Base-by-base conservation (phyloP, 2,797 vertebrate genomes). In the Syndactyla subalaris region DNA sequence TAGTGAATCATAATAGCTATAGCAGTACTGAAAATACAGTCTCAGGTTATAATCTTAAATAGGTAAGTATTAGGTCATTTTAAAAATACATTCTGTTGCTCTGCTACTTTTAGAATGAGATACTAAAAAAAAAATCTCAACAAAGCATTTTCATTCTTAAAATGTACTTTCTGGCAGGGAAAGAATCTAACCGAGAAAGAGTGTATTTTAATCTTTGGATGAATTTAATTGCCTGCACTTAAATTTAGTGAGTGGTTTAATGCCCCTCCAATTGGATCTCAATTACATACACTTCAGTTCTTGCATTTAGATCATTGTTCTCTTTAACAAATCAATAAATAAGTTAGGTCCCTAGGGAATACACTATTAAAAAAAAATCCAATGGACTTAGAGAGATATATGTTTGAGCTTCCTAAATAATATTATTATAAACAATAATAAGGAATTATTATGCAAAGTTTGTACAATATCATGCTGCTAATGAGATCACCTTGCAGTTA, bases 251-350 rank as follows among this genome's bases (percentile, higher is more conserved):
- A 78, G 43, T 68, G 88, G 36, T 70, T 46, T 85, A 94, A 89
- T 77, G 66, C 24, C 54, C 61, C 19, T 84, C 52, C 76, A 58
- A 84, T 78, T 93, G 57, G 29, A 67, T 18, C 66, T 78, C 95
- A 92, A 78, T 93, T 97, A 74, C 10, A 54, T 61, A 51, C 17
- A 75, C 32, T 95, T 77, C 26, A 71, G 23, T 86, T 93, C 79
- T 96, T 77, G 32, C 87, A 92, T 94, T 93, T 94, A 80, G n/a
- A 92, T 92, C 54, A 85, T 21, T 89, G n/a, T 34, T 94, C 55
- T 57, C 65, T 34, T 91, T 94, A 96, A 80, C 27, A 88, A 94
- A 91, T 70, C 29, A 93, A 94, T 88, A 79, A 84, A 95, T 89
- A 92, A 89, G 83, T 93, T 55, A 65, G 22, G 15, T 89, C 57